A percentile compares a stretch with the other conserved stretches of the same genome.
Conservation (phyloP, 2,797 vertebrate genomes). For the Sebastolobus alascanus region DNA sequence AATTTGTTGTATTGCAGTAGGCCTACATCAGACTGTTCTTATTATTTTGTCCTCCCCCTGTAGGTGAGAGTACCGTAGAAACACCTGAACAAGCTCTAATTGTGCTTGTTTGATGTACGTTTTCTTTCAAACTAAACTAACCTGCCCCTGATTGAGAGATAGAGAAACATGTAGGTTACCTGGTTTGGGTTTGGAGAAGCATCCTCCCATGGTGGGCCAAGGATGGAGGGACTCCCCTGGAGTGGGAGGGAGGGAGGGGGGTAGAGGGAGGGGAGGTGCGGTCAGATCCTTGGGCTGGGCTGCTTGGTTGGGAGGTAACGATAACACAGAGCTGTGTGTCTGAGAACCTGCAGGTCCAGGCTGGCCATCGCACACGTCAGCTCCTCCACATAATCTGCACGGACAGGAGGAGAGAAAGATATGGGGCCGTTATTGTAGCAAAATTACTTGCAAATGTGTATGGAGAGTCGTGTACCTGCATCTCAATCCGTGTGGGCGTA, state of each 20-base stretch:
- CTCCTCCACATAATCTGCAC: conserved; percentile 77
- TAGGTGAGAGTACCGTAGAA: background rate
- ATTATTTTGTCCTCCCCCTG: background rate
- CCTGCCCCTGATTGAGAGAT: background rate
- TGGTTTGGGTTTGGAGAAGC: conserved; percentile 96
- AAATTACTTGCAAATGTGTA: no score
- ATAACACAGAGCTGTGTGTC: conserved; percentile 69
- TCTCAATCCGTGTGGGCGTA: no score
- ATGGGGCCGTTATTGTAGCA: background rate
- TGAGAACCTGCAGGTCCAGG: conserved; percentile 77
- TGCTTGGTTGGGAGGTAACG: conserved; percentile 66
- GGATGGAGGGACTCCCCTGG: conserved; percentile 74
- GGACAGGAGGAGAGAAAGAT: background rate
- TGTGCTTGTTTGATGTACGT: background rate
- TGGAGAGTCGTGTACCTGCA: no score
- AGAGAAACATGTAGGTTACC: conserved; percentile 78
- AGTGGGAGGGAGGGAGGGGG: conserved; percentile 56
- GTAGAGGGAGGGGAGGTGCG: conserved; percentile 53
- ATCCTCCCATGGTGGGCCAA: conserved; percentile 92
- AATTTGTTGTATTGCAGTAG: background rate
- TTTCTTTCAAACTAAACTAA: background rate
- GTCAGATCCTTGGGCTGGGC: conserved; percentile 74
- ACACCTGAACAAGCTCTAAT: background rate
- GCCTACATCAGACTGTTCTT: background rate
- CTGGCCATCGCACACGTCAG: conserved; percentile 84